Evolutionary conservation across 2,113 vertebrate genomes (phyloP).

Genomic region (Dromiciops gliroides): DNA sequence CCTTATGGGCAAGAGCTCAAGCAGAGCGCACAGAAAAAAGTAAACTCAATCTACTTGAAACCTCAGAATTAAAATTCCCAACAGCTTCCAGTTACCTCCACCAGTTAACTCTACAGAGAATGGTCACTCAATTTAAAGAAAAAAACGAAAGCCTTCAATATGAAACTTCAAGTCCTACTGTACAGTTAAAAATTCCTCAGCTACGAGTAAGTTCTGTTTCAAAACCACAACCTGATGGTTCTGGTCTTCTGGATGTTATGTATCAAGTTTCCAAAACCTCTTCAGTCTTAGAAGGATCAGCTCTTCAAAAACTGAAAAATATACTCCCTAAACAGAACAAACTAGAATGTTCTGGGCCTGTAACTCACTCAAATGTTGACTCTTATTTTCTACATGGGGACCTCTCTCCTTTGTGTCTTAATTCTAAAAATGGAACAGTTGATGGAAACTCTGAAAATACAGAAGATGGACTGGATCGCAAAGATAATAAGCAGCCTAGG

Average conservation of each 20-base stretch:
- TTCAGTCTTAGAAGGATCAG: slow-evolving; percentile 88
- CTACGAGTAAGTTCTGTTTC: slow-evolving; percentile 89
- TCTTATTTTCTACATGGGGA: slow-evolving; percentile 92
- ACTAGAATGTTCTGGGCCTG: slow-evolving; percentile 89
- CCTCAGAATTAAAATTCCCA: slow-evolving; percentile 93
- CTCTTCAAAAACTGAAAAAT: slow-evolving; percentile 93
- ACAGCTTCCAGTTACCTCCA: slow-evolving; percentile 94
- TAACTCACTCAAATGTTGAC: slow-evolving; percentile 90
- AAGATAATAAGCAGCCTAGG: slow-evolving; percentile 96
- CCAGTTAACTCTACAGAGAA: slow-evolving; percentile 95
- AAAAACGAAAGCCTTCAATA: slow-evolving; percentile 88
- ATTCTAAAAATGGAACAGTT: slow-evolving; percentile 91
- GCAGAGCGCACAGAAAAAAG: slow-evolving; percentile 91
- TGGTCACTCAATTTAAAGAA: slow-evolving; percentile 92
- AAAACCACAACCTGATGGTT: slow-evolving; percentile 90
- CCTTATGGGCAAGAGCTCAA: slow-evolving; percentile 93
- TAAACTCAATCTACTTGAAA: slow-evolving; percentile 90
- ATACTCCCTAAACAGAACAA: slow-evolving; percentile 94
- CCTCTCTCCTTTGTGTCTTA: slow-evolving; percentile 95
- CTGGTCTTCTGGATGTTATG: slow-evolving; percentile 91
- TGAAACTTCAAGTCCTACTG: slow-evolving; percentile 87
- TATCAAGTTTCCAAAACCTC: slow-evolving; percentile 93
- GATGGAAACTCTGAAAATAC: slow-evolving; percentile 91
- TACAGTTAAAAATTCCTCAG: slow-evolving; percentile 95
- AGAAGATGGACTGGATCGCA: slow-evolving; percentile 91